Conservation (phyloP, 2,113 vertebrate genomes). For the Gorsachius goisagi region DNA sequence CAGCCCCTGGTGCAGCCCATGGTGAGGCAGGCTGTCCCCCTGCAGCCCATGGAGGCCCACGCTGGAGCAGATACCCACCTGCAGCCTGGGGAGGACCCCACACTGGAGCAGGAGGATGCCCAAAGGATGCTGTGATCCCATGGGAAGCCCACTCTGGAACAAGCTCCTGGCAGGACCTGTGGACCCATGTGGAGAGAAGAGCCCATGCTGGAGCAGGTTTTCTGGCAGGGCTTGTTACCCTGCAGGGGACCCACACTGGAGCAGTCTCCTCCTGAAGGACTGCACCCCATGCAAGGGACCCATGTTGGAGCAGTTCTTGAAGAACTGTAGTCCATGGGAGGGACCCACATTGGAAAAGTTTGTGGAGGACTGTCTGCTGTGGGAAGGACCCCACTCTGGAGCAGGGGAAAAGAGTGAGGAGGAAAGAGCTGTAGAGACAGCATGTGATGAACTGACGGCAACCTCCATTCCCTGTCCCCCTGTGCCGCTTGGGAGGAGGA, state of each 20-base stretch:
- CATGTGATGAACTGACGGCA: not conserved
- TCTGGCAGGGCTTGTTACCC: not conserved
- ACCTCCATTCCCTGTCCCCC: no score
- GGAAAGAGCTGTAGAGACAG: not conserved
- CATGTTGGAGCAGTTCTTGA: not conserved
- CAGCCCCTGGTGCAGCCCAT: not conserved
- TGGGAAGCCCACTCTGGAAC: accelerated
- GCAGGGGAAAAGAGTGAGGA: not conserved
- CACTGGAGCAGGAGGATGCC: not conserved
- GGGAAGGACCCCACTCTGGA: no score
- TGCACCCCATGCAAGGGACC: not conserved
- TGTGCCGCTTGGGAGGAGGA: not conserved
- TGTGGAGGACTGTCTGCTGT: not conserved
- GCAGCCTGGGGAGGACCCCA: not conserved
- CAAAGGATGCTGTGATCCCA: not conserved
- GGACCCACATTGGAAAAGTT: not conserved
- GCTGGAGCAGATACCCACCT: not conserved
- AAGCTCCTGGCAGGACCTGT: not conserved
- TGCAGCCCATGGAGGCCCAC: not conserved
- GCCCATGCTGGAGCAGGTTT: not conserved
- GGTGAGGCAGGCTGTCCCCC: not conserved
- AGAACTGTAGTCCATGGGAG: not conserved
- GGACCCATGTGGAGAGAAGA: not conserved
- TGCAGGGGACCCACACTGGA: not conserved
- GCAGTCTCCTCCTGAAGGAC: not conserved